Evolutionary conservation across 2,113 vertebrate genomes (phyloP).

Genomic region (Tychaedon coryphoeus): DNA sequence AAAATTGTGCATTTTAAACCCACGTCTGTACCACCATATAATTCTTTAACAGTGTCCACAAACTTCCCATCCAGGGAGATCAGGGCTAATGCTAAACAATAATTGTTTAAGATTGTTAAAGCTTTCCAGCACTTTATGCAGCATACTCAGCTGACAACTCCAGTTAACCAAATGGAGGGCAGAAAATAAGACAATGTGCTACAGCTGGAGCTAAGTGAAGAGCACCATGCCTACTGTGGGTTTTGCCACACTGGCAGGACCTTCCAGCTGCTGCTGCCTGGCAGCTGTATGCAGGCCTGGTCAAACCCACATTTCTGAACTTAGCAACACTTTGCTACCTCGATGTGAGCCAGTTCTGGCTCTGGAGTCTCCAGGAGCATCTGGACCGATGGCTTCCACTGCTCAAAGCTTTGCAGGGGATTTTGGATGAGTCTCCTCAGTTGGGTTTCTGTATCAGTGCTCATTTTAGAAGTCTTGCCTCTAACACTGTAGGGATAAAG

Average conservation of each 20-base stretch:
- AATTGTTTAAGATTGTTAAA: not conserved
- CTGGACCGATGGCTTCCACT: constrained; percentile 79
- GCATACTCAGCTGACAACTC: not conserved
- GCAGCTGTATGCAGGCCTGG: not conserved
- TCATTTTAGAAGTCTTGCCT: constrained; percentile 74
- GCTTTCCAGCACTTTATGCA: not conserved
- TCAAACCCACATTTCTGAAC: not conserved
- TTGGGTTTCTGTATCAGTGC: constrained; percentile 64
- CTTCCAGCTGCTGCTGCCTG: not conserved
- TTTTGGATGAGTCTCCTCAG: constrained; percentile 80
- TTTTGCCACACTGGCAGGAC: not conserved
- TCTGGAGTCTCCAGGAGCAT: constrained; percentile 80
- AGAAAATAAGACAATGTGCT: not conserved
- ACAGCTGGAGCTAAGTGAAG: not conserved
- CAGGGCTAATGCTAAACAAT: not conserved
- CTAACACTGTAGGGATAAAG: constrained; percentile 76
- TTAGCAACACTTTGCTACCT: constrained; percentile 71
- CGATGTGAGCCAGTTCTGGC: constrained; percentile 77
- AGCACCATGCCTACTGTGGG: not conserved
- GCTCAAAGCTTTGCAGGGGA: constrained; percentile 76
- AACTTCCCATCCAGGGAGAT: not conserved
- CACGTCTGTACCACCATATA: not conserved
- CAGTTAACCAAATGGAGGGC: not conserved
- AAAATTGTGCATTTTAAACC: not conserved
- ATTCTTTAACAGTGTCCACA: not conserved